Conservation (phyloP, 2,888 invertebrate genomes). For the Macaria notata region DNA sequence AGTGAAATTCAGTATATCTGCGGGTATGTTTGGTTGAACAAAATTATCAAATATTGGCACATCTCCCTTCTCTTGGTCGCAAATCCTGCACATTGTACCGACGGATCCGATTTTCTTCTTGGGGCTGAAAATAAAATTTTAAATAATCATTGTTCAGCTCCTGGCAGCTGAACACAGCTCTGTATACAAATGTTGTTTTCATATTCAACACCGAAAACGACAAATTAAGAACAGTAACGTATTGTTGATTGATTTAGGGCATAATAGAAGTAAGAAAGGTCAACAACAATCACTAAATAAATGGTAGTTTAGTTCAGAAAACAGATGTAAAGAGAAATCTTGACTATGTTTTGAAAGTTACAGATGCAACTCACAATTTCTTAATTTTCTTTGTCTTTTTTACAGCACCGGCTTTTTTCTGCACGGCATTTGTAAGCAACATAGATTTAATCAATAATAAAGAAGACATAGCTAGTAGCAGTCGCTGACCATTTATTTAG, state of each 20-base stretch:
- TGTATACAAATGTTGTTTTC: too few species aligned
- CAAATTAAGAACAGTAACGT: too few species aligned
- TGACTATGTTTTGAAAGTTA: too few species aligned
- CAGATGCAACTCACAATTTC: conserved; percentile 49
- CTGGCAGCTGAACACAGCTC: too few species aligned
- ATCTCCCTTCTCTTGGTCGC: conserved; percentile 57
- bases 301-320: too few species aligned
- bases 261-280: too few species aligned
- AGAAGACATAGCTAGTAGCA: conserved; percentile 53
- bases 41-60: conserved; percentile 67
- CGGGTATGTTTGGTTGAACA: conserved; percentile 58
- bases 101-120: conserved; percentile 34
- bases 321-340: too few species aligned
- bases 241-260: too few species aligned
- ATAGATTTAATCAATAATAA: conserved; percentile 67
- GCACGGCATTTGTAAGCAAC: conserved; percentile 61
- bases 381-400: conserved; percentile 55
- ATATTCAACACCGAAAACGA: too few species aligned
- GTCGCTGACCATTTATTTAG: too few species aligned
- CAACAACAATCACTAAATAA: too few species aligned
- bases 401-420: conserved; percentile 34
- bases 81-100: conserved; percentile 59
- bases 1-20: conserved; percentile 64
- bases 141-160: background rate
- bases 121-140: conserved; percentile 38